Evolutionary conservation across 2,888 invertebrate genomes (phyloP).

Genomic region (Drosophila acutilabella): DNA sequence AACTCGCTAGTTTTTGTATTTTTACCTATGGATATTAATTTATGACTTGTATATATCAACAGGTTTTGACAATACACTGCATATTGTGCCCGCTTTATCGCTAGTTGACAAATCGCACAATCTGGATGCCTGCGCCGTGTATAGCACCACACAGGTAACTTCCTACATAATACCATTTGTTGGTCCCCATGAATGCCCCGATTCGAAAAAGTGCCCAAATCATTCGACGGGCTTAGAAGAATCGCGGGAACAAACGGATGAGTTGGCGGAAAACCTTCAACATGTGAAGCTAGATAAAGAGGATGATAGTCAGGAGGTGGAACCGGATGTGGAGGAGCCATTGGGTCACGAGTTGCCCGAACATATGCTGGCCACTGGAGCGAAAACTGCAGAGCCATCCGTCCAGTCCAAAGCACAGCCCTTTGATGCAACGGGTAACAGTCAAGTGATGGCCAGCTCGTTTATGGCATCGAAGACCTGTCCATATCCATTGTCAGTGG

Average conservation of each 20-base stretch:
- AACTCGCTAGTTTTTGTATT: slow-evolving; percentile 36
- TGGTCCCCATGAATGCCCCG: slow-evolving; percentile 85
- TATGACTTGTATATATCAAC: slow-evolving; percentile 49
- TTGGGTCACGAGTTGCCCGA: slow-evolving; percentile 82
- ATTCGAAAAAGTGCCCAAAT: slow-evolving; percentile 85
- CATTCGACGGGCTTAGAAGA: slow-evolving; percentile 56
- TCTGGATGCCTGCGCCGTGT: slow-evolving; percentile 72
- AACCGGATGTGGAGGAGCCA: slow-evolving; percentile 64
- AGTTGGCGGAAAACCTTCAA: slow-evolving; percentile 43
- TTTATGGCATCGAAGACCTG: slow-evolving; percentile 85
- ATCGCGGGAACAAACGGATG: slow-evolving; percentile 37
- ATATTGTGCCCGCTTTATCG: slow-evolving; percentile 84
- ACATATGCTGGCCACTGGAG: slow-evolving; percentile 72
- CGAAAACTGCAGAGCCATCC: slow-evolving; percentile 18
- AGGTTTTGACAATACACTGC: slow-evolving; percentile 85
- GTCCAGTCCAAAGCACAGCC: slow-evolving; percentile 23
- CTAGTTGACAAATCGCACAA: slow-evolving; percentile 82
- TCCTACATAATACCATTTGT: slow-evolving; percentile 85
- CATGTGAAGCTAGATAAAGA: slow-evolving; percentile 43
- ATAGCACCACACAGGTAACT: slow-evolving; percentile 83
- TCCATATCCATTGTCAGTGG: slow-evolving; percentile 87
- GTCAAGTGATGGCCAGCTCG: slow-evolving; percentile 80
- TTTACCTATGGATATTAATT: slow-evolving; percentile 12
- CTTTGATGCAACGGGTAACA: slow-evolving; percentile 75
- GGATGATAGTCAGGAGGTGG: slow-evolving; percentile 9